Conservation (phyloP, 1,140 invertebrate species). For the Musca domestica region DNA sequence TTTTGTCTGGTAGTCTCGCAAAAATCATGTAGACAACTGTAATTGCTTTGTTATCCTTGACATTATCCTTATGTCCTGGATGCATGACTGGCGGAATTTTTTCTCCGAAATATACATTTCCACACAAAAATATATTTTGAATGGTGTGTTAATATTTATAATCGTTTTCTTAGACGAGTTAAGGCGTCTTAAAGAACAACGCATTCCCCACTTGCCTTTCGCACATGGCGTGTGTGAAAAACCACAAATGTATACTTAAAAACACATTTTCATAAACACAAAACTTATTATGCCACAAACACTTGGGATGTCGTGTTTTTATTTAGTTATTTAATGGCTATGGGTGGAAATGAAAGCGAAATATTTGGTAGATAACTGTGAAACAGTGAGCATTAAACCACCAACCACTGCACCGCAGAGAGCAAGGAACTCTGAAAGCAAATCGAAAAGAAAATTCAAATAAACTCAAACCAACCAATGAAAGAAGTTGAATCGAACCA, state of each 20-base stretch:
- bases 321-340: too few species aligned
- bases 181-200: neutral
- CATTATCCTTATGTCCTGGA: neutral
- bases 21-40: constrained; percentile 2
- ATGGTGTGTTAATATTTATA: constrained; percentile 16
- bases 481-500: too few species aligned
- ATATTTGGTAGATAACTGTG: too few species aligned
- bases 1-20: too few species aligned
- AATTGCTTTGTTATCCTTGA: constrained; percentile 13
- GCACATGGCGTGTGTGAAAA: neutral
- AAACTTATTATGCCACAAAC: constrained; percentile 17
- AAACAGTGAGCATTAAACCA: too few species aligned
- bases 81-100: too few species aligned
- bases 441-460: too few species aligned
- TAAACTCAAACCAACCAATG: too few species aligned
- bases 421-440: too few species aligned
- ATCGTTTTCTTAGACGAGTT: constrained; percentile 7
- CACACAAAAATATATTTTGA: neutral
- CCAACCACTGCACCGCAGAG: too few species aligned
- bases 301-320: constrained; percentile 1
- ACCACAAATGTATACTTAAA: constrained; percentile 23
- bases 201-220: neutral
- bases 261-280: constrained; percentile 15
- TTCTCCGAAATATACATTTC: too few species aligned
- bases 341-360: too few species aligned